Base-by-base conservation (phyloP, 2,797 vertebrate genomes). In the Simalia tracyae region DNA sequence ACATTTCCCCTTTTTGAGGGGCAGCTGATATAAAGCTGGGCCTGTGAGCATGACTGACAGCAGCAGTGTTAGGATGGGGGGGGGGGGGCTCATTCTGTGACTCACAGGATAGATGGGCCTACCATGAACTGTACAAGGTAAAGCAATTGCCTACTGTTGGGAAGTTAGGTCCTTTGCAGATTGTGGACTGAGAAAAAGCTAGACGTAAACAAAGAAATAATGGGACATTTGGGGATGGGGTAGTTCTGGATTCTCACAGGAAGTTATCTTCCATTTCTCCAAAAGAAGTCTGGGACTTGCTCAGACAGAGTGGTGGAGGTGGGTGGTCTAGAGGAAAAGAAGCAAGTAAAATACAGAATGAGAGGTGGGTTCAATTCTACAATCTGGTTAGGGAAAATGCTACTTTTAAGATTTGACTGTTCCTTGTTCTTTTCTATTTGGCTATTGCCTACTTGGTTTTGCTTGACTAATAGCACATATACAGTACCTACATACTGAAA, bases 361-460 rank as follows among this genome's bases (percentile, higher is more conserved):
- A 87, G 31, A 60, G 36, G 11, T 61, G 19, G 36, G 24, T 15
- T 56, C 26, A 68, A 19, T 68, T 54, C 46, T 42, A 87, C 2
- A 54, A n/a, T 88, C 26, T 22, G 5, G 66, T 56, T 66, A 66
- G 36, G 22, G 87, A 46, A 63, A 63, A 46, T 42, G 4, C 1
- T 26, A 24, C 19, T 24, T 50, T 54, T 86, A 28, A 66, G 11
- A 28, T 24, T 28, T 66, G 57, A 3, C 28, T 61, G 24, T 86
- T 89, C 50, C 90, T 72, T 91, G 61, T 54, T 42, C 90, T 76
- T 61, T 93, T 93, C 93, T 92, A 92, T 86, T 92, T 92, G 61
- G 89, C 89, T 90, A 81, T 92, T 95, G 90, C 93, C 88, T 87
- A 57, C 93, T 95, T 92, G 89, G 91, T 90, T 91, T 93, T 94